Percentiles rank a stretch among this genome's conserved stretches.
phyloP scores from a whole-genome alignment of 2,888 invertebrate species.

The Diarsia mendica region DNA sequence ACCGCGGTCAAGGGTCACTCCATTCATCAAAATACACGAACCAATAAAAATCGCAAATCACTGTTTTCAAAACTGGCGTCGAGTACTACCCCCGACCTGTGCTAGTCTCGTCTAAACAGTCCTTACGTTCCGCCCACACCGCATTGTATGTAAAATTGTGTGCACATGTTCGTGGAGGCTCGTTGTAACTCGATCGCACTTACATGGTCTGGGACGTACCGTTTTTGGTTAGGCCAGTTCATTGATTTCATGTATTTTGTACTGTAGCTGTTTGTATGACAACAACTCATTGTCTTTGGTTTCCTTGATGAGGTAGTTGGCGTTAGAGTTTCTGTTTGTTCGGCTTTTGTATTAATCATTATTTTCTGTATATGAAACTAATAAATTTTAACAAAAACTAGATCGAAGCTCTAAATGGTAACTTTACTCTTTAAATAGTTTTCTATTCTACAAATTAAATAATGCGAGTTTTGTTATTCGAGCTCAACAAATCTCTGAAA shows the following conservation, averaged over 20 bases:
- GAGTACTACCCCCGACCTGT: conserved; percentile 62
- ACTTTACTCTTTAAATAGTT: not conserved
- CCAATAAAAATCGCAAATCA: conserved; percentile 46
- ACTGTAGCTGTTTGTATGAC: conserved; percentile 51
- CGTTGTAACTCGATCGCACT: conserved; percentile 76
- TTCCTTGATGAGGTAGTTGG: conserved; percentile 28
- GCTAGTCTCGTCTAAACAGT: conserved; percentile 67
- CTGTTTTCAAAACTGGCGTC: conserved; percentile 39
- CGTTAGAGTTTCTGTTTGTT: not conserved
- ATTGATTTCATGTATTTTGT: conserved; percentile 63
- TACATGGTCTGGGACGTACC: conserved; percentile 84
- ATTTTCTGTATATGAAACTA: too few relatives aligned
- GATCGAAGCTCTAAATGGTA: not conserved
- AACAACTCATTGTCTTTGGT: conserved; percentile 56
- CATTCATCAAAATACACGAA: conserved; percentile 17
- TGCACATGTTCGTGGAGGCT: conserved; percentile 69
- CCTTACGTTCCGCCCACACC: conserved; percentile 77
- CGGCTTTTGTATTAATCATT: not conserved
- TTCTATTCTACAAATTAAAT: not conserved
- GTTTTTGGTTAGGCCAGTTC: conserved; percentile 76
- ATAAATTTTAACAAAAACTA: not conserved
- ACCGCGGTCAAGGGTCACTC: conserved; percentile 44
- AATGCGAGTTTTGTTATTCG: not conserved
- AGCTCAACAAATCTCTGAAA: not conserved
- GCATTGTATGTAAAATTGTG: conserved; percentile 86